Conservation (phyloP, 2,888 invertebrate species). For the Acholoe squamosa region DNA sequence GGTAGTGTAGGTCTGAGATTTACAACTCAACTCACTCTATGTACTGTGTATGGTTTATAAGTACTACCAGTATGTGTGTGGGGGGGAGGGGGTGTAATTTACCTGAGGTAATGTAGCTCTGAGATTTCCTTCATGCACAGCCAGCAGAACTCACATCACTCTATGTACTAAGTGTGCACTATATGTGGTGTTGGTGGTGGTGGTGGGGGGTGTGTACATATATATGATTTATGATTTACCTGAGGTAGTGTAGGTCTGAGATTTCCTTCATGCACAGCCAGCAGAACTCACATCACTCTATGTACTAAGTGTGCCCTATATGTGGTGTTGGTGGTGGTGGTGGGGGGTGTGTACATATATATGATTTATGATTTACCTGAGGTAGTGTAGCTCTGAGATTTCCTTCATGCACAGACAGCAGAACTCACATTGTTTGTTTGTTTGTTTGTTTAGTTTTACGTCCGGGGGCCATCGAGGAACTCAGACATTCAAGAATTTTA, state of each 20-base stretch:
- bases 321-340: neutral
- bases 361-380: slow-evolving; percentile 88
- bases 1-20: slow-evolving; percentile 97
- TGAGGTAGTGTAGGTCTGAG: neutral
- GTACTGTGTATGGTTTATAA: too few relatives aligned
- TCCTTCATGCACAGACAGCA: slow-evolving; percentile 99
- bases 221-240: neutral
- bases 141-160: slow-evolving; percentile 99
- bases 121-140: slow-evolving; percentile 99
- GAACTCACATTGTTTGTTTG: too few relatives aligned
- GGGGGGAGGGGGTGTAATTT: slow-evolving; percentile 47
- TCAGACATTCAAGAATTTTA: too few relatives aligned
- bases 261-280: too few relatives aligned
- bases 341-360: too few relatives aligned
- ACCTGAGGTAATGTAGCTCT: slow-evolving; percentile 97
- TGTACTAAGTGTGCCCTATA: too few relatives aligned
- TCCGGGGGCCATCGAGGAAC: too few relatives aligned
- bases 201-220: too few relatives aligned
- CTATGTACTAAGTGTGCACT: neutral
- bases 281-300: too few relatives aligned
- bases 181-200: neutral
- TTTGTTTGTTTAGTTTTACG: too few relatives aligned
- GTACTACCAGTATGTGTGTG: neutral
- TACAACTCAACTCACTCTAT: slow-evolving; percentile 94
- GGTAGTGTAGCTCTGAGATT: slow-evolving; percentile 97